These are phyloP conservation scores for Sebastes baramenuke DNA, from an alignment of 2,797 vertebrate genomes.

Conservation along the genomic window DNA sequence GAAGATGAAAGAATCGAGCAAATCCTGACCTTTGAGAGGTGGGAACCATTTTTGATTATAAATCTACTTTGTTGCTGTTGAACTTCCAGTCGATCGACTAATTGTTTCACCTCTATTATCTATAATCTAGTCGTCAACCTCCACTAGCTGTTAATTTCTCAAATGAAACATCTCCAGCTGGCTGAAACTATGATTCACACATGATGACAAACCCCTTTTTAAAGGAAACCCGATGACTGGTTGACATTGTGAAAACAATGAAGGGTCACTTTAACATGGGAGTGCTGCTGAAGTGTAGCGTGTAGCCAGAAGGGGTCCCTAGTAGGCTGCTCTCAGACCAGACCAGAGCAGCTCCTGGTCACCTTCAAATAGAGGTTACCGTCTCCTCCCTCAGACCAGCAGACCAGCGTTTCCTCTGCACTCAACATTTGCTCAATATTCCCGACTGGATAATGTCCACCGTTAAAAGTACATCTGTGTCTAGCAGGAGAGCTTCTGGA, in stretches of 20 bases:
- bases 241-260: slow-evolving; percentile 4
- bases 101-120: neutral
- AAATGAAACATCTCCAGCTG: neutral
- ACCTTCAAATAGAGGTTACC: slow-evolving; percentile 81
- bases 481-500: neutral
- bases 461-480: slow-evolving; percentile 9
- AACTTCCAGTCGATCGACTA: neutral
- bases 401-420: slow-evolving; percentile 53
- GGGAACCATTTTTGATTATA: neutral
- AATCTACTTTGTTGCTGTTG: neutral
- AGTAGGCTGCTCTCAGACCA: slow-evolving; percentile 39
- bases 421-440: slow-evolving; percentile 44
- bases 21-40: neutral
- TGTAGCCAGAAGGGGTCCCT: slow-evolving; percentile 74
- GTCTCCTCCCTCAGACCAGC: slow-evolving; percentile 63
- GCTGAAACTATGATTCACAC: neutral
- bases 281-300: slow-evolving; percentile 33
- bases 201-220: neutral
- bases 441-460: slow-evolving; percentile 22
- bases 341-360: slow-evolving; percentile 55
- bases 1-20: neutral
- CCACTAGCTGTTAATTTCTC: neutral
- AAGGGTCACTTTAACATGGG: slow-evolving; percentile 15
- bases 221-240: neutral
- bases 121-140: neutral